Conservation (phyloP, 2,797 vertebrate species). For the Sparidentex hasta region DNA sequence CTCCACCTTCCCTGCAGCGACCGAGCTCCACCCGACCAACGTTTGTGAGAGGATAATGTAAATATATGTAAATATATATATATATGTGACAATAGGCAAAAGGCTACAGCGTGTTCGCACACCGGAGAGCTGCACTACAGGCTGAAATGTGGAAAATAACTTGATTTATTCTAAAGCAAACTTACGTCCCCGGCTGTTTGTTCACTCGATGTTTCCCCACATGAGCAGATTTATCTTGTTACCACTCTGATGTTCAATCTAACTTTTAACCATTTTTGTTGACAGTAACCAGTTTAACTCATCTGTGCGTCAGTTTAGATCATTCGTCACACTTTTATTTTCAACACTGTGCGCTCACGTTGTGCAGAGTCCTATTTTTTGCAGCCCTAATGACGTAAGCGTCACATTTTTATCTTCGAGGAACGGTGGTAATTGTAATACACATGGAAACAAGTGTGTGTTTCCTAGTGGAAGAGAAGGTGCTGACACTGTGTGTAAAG, state of each 20-base stretch:
- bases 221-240: too few species aligned
- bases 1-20: not conserved
- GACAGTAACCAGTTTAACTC: too few species aligned
- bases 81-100: not conserved
- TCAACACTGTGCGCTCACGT: not conserved
- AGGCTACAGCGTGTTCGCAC: not conserved
- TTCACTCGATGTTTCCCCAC: too few species aligned
- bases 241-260: not conserved
- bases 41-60: not conserved
- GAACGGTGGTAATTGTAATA: not conserved
- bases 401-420: not conserved
- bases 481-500: conserved; percentile 33
- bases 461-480: conserved; percentile 47
- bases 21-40: not conserved
- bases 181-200: not conserved
- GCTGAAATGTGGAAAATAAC: not conserved
- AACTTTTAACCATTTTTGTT: not conserved
- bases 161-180: not conserved
- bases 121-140: not conserved
- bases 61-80: too few species aligned
- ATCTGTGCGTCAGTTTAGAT: too few species aligned
- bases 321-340: not conserved
- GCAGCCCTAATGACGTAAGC: not conserved
- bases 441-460: not conserved
- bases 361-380: not conserved